Percentiles rank a stretch among this genome's conserved stretches.
phyloP scores from a whole-genome alignment of 2,113 vertebrate species.

The Aythya baeri region DNA sequence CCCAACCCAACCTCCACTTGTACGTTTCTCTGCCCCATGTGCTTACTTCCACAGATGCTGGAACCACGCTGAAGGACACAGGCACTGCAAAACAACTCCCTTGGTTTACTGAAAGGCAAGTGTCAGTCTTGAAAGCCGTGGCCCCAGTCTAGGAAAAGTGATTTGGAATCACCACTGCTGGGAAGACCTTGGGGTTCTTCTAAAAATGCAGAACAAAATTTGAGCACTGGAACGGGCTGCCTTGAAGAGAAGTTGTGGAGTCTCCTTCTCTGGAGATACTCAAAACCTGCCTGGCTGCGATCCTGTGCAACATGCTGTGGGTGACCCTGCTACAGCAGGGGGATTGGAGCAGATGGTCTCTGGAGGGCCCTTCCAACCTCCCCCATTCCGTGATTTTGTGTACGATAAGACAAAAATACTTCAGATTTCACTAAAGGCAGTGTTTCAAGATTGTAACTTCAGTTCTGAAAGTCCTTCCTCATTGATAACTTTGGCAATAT shows the following conservation, averaged over 20 bases:
- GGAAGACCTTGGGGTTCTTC: neutral
- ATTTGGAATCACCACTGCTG: neutral
- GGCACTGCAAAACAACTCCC: neutral
- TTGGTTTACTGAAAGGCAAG: neutral
- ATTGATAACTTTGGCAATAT: neutral
- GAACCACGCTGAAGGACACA: neutral
- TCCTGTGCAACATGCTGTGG: too few relatives aligned
- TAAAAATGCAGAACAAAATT: neutral
- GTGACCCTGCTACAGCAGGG: too few relatives aligned
- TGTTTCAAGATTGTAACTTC: neutral
- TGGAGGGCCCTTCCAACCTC: too few relatives aligned
- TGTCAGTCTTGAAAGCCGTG: neutral
- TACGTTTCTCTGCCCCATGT: too few relatives aligned
- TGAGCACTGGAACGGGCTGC: neutral
- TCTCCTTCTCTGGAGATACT: too few relatives aligned
- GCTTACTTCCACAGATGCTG: rapidly evolving
- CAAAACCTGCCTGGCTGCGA: too few relatives aligned
- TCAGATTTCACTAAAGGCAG: neutral
- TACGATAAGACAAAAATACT: neutral
- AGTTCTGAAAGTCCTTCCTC: neutral
- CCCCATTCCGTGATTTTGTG: neutral
- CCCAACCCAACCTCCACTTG: too few relatives aligned
- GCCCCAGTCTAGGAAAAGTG: neutral
- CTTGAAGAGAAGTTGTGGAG: too few relatives aligned
- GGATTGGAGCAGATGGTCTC: too few relatives aligned